Evolutionary conservation across 1,140 invertebrate species (phyloP), one percentile per base, ranked within the genome.

Genomic region (Hylaeus anthracinus): DNA sequence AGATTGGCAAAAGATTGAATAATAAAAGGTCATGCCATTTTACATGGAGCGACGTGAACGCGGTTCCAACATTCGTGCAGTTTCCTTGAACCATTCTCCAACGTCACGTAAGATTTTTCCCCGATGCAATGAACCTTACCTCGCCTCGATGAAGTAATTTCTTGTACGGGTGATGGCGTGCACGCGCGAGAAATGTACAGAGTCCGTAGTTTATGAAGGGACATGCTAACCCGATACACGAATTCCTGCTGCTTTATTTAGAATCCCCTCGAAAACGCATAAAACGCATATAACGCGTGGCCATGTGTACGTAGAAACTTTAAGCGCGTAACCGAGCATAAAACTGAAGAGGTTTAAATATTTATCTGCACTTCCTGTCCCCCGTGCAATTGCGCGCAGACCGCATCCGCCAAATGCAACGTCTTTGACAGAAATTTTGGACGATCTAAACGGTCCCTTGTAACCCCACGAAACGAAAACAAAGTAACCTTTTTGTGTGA

Each of bases 241-340:
- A 84, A 84, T 87, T 87, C 79, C 60, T 66, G 55, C 51, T 63
- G 85, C 84, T 89, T 89, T 89, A 89, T 89, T 88, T 87, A 88
- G 87, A 88, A 83, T 81, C 82, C 84, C 80, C 89, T 90, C 84
- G 86, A 91, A 90, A 87, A 90, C 88, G 83, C 86, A 75, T 91
- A 89, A 89, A 91, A 90, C 76, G 74, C 45, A 56, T 72, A 65
- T 76, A 86, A 69, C 73, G 77, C 75, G 48, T 41, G 81, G 87
- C 87, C 88, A 90, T 83, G 83, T 89, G 88, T 81, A 86, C 53
- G 37, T 41, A 53, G 60, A 73, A 72, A 73, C 64, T 69, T 51
- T 79, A 72, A 83, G 41, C 61, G 56, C 41, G 26, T 82, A 84
- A 75, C 81, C 53, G 1, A 26, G 61, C 51, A 61, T 87, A 86